Evolutionary conservation across 1,140 invertebrate species (phyloP), one percentile per base, ranked within the genome.

Genomic region (Cecropterus lyciades): DNA sequence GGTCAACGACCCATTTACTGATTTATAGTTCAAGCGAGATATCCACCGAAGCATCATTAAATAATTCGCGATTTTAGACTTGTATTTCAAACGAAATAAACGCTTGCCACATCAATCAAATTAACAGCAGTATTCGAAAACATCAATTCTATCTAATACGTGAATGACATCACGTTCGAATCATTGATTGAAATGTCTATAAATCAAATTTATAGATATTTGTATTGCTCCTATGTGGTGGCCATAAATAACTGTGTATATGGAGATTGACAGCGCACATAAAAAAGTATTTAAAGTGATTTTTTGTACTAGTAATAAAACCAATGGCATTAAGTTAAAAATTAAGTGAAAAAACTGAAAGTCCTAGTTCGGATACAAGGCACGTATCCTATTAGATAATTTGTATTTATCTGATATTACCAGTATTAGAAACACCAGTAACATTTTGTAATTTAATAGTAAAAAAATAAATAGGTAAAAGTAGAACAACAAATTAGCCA

Each of bases 161-260:
- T 24, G 16, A 49, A 63, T 63, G 59, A 51, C 33, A 52, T 63
- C 59, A 63, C 59, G 59, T 52, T 51, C 48, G 48, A 51, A 51
- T 40, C 37, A 63, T 63, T 63, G 48, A 63, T 52, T 52, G 59
- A 52, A 63, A 52, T 63, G 59, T 17, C 59, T 20, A 52, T 63
- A 63, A 63, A 63, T 63, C 33, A 42, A 24, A 43, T 43, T 43
- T 20, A 42, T 17, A 7, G 14, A n/a, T n/a, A 52, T 52, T 52
- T 30, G 49, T 52, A 30, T 52, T 11, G 27, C n/a, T n/a, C n/a
- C 37, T 33, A 33, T 33, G 11, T 51, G 8, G 24, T 10, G 13
- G 30, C n/a, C 30, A 37, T 53, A 40, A 55, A 40, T 55, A 52
- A 52, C n/a, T n/a, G n/a, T n/a, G 0, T 5, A 33, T 33, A 14